Base-by-base conservation (phyloP, 1,140 invertebrate species). In the Lepidurus apus region DNA sequence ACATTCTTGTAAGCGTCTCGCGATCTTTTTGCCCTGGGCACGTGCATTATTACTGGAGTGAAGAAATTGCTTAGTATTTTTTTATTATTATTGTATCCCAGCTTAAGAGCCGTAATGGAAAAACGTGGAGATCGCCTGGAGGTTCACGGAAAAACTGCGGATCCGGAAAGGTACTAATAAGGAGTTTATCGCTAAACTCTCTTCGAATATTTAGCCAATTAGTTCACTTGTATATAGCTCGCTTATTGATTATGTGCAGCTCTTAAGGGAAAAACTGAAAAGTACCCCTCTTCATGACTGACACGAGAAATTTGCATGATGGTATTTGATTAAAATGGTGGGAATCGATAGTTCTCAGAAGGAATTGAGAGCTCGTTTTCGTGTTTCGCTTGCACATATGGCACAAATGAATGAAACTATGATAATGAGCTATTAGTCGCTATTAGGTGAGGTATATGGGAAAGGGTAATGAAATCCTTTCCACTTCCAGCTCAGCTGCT, bases 111-210 rank as follows among this genome's bases (percentile, higher is more conserved):
- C 17, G 21, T 65, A 65, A 65, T 65, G 53, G 53, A 65, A 65
- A 65, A 65, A n/a, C 53, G 21, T 65, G n/a, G 13, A 65, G 53
- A 65, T 65, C 13, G 53, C 53, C 53, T 65, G 53, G 53, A 65
- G 6, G 21, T 17, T 21, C 53, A 17, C 21, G 53, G 17, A 65
- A 65, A 13, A 13, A 17, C 17, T 17, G 2, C 10, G 1, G 53
- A 65, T 65, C 53, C 53, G 6, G 53, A 65, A 65, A 65, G 53
- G 53, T 65, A 65, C 9, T 34, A 34, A 34, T 34, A 34, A 34
- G 34, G 21, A 4, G 13, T 17, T 11, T 13, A 11, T 21, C 13
- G 17, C 21, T 9, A 9, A 65, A 65, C 17, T 11, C 1, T n/a
- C 21, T 65, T 9, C 11, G 17, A 65, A 17, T 17, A 65, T 7